Percentiles rank a stretch among this genome's conserved stretches.
phyloP scores from a whole-genome alignment of 2,797 vertebrate genomes.

The Lacerta agilis region DNA sequence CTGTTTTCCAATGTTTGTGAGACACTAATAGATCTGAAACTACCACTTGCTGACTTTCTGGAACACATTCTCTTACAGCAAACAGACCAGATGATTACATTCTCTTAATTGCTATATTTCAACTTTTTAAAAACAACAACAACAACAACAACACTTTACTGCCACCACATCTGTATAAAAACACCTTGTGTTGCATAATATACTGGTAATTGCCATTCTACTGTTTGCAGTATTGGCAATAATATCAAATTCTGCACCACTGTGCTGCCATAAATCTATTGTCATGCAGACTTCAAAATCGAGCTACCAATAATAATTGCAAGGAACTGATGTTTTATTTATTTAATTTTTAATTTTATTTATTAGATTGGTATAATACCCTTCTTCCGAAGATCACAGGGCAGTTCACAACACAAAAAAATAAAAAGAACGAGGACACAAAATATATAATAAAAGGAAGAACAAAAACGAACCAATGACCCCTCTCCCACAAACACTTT shows the following conservation, averaged over 20 bases:
- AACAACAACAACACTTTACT: too few relatives aligned
- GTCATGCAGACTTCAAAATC: too few relatives aligned
- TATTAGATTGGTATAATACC: too few relatives aligned
- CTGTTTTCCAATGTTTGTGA: not conserved
- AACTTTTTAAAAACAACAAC: too few relatives aligned
- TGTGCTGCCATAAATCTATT: not conserved
- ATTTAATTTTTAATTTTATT: not conserved
- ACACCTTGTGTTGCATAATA: not conserved
- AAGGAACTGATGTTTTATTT: not conserved
- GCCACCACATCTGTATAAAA: not conserved
- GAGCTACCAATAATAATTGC: not conserved
- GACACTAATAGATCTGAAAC: not conserved
- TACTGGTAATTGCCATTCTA: not conserved
- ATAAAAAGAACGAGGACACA: too few relatives aligned
- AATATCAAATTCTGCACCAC: not conserved
- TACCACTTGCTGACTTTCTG: not conserved
- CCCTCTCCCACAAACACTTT: too few relatives aligned
- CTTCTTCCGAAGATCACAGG: too few relatives aligned
- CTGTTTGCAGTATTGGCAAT: not conserved
- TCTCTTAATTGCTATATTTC: not conserved
- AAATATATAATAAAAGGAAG: too few relatives aligned
- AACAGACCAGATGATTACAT: not conserved
- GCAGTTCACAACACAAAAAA: too few relatives aligned
- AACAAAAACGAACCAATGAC: too few relatives aligned
- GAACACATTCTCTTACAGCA: not conserved